Evolutionary conservation across 2,797 vertebrate species (phyloP).

Genomic region (Betta splendens): DNA sequence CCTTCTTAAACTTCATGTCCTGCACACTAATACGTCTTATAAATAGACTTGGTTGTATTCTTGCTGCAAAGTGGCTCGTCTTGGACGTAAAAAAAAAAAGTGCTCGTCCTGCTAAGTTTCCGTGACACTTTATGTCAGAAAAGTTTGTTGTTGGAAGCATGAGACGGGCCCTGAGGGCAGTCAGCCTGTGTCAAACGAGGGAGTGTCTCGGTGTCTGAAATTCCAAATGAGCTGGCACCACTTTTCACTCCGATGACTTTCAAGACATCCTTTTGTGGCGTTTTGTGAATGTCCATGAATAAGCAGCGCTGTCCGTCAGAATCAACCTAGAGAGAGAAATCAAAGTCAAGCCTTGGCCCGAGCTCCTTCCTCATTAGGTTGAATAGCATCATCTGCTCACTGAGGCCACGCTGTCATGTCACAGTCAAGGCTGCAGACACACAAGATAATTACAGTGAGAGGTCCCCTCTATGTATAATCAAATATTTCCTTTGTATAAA

Average conservation of each 20-base stretch:
- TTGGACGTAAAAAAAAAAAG: not conserved
- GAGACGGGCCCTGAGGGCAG: slow-evolving; percentile 33
- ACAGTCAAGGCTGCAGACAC: not conserved
- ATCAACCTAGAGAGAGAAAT: slow-evolving; percentile 32
- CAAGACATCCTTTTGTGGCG: slow-evolving; percentile 27
- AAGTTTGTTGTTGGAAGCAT: slow-evolving; percentile 4
- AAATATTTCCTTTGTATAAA: no score
- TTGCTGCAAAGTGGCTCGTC: not conserved
- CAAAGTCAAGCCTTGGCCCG: slow-evolving; percentile 31
- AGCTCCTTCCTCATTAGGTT: slow-evolving; percentile 42
- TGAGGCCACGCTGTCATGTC: slow-evolving; percentile 3
- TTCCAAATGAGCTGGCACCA: slow-evolving; percentile 38
- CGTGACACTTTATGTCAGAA: slow-evolving; percentile 7
- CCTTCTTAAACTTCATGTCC: no score
- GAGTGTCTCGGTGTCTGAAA: slow-evolving; percentile 30
- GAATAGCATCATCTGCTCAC: slow-evolving; percentile 22
- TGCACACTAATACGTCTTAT: no score
- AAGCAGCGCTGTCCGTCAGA: slow-evolving; percentile 38
- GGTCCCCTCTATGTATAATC: no score
- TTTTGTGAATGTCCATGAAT: slow-evolving; percentile 33
- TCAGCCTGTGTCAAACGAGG: slow-evolving; percentile 36
- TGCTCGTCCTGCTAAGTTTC: slow-evolving; percentile 12
- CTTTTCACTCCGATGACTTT: slow-evolving; percentile 43
- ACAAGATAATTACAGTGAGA: not conserved
- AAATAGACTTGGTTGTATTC: no score